Base-by-base conservation (phyloP, 1,140 invertebrate genomes). In the Penaeus vannamei region DNA sequence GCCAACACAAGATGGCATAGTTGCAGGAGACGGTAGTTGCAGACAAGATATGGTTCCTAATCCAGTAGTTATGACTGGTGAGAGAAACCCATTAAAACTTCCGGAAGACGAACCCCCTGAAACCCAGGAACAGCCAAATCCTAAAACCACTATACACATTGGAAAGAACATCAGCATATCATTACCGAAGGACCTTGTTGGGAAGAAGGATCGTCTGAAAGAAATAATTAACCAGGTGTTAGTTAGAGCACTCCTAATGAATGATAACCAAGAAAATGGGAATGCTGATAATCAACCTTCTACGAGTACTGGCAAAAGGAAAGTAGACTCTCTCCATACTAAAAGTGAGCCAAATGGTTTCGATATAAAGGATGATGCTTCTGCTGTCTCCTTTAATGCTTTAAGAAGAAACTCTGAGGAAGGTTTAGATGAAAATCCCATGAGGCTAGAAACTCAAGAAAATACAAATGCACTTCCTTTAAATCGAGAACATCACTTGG, bases 111-210 rank as follows among this genome's bases (percentile, higher is more conserved):
- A 29, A 46, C 22, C 29, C n/a, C 8, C 29, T 19, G 60, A n/a
- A n/a, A 14, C 26, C 60, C 87, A 89, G 32, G 46, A 53, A 53
- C 46, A 53, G 10, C 46, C 46, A 53, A 53, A 53, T 53, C 46
- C 46, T 12, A 84, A 84, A 84, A 87, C 89, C 23, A 91, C 89
- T 22, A 86, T 91, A 46, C 82, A 86, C 59, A 88, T 91, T 29
- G 91, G 91, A 22, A 86, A 84, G 32, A 90, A 91, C 77, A 91
- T 91, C 26, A 91, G 86, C 60, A 91, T 91, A 29, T 90, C 88
- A 62, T 64, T 91, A 59, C 91, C 91, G 10, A 85, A 82, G 60
- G 91, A 90, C 72, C 60, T 91, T 36, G 88, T 88, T 69, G 86
- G 89, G 53, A 87, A 91, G 77, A 91, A 88, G 59, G 88, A 91